Percentiles rank a stretch among this genome's conserved stretches.
Conservation (phyloP, 1,140 invertebrate genomes). For the Neocloeon triangulifer region DNA sequence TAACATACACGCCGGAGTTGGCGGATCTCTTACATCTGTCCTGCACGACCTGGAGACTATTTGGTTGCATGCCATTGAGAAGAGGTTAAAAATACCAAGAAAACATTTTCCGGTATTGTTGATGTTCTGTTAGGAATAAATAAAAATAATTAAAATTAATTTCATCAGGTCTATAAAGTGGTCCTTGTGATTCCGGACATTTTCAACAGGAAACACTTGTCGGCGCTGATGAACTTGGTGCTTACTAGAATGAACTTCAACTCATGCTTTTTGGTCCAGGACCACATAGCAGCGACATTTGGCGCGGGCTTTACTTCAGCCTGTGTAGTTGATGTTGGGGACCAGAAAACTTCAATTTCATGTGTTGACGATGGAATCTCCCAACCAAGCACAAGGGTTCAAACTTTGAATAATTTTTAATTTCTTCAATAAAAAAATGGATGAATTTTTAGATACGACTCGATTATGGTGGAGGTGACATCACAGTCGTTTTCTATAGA, state of each 20-base stretch:
- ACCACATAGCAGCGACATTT: slow-evolving; percentile 83
- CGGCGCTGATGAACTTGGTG: slow-evolving; percentile 61
- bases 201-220: slow-evolving; percentile 68
- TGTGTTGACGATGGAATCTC: slow-evolving; percentile 94
- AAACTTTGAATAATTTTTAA: too few relatives aligned
- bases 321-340: slow-evolving; percentile 87
- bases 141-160: slow-evolving; percentile 7
- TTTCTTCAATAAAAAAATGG: too few relatives aligned
- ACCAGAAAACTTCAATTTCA: slow-evolving; percentile 85
- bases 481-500: slow-evolving; percentile 67
- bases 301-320: slow-evolving; percentile 77
- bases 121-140: too few relatives aligned
- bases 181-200: slow-evolving; percentile 80
- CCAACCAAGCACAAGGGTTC: slow-evolving; percentile 61
- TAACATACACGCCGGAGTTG: slow-evolving; percentile 59
- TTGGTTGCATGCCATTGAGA: slow-evolving; percentile 58
- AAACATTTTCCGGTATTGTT: slow-evolving; percentile 54
- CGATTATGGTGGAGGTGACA: slow-evolving; percentile 77
- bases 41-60: slow-evolving; percentile 68
- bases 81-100: slow-evolving; percentile 48
- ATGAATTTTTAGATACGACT: slow-evolving; percentile 27
- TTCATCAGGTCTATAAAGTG: slow-evolving; percentile 46
- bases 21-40: slow-evolving; percentile 62
- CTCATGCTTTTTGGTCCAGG: slow-evolving; percentile 72
- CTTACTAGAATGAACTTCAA: slow-evolving; percentile 68